Percentiles rank a stretch among this genome's conserved stretches.
Evolutionary conservation across 2,888 invertebrate genomes (phyloP).

Genomic region (Tenthredo amoena): DNA sequence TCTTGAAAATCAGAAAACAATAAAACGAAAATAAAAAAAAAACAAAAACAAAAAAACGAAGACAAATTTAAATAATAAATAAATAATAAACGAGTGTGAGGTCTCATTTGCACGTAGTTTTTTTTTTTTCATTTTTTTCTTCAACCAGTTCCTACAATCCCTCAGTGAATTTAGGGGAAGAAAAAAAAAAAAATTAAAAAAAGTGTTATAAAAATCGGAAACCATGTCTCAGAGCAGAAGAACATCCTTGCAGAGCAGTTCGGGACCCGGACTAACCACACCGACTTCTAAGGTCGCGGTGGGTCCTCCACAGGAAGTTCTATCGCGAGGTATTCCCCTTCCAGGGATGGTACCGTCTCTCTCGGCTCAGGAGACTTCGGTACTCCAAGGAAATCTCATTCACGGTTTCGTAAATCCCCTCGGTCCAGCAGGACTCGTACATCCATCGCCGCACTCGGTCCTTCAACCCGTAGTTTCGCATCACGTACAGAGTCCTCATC

Average conservation of each 20-base stretch:
- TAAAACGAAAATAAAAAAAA: too few relatives aligned
- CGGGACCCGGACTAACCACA: slow-evolving; percentile 65
- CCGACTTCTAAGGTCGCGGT: slow-evolving; percentile 62
- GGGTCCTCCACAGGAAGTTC: slow-evolving; percentile 68
- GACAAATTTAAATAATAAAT: neutral
- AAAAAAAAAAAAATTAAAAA: neutral
- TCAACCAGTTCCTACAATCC: neutral
- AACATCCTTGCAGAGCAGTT: slow-evolving; percentile 65
- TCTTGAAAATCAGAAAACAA: neutral
- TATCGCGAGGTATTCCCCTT: slow-evolving; percentile 73
- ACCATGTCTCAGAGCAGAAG: slow-evolving; percentile 65
- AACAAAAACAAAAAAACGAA: neutral
- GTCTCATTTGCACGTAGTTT: neutral
- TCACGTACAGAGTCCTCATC: slow-evolving; percentile 60
- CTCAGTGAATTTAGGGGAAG: neutral
- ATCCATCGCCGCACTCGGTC: slow-evolving; percentile 54
- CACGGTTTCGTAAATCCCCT: slow-evolving; percentile 76
- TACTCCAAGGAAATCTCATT: slow-evolving; percentile 68
- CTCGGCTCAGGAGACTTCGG: slow-evolving; percentile 61
- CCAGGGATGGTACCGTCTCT: slow-evolving; percentile 72
- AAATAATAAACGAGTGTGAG: neutral
- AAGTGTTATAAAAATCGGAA: neutral
- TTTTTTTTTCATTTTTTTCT: neutral
- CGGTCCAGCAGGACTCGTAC: slow-evolving; percentile 70
- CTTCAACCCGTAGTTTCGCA: slow-evolving; percentile 60